Conservation (phyloP, 1,140 invertebrate genomes). For the Diuraphis noxia region DNA sequence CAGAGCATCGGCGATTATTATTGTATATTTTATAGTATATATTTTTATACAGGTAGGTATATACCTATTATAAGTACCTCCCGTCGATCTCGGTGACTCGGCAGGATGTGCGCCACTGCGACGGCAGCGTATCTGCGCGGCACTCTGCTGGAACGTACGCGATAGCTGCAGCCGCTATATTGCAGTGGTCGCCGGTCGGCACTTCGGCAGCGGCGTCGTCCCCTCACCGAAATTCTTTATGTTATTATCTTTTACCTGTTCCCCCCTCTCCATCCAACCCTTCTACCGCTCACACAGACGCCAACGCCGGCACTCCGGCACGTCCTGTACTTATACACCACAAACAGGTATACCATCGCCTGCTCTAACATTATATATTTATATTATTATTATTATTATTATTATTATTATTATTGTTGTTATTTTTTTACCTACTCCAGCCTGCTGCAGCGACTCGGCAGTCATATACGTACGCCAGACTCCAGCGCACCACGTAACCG, state of each 20-base stretch:
- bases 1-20: background rate
- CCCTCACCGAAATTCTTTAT: conserved; percentile 43
- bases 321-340: background rate
- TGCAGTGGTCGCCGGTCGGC: no score
- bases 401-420: background rate
- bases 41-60: background rate
- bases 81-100: background rate
- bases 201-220: background rate
- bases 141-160: background rate
- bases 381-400: background rate
- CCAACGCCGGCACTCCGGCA: background rate
- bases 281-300: background rate
- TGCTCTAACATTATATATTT: background rate
- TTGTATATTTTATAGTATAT: background rate
- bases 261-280: background rate
- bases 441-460: background rate
- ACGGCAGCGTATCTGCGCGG: background rate
- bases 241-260: conserved; percentile 25
- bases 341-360: background rate
- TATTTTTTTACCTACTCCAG: background rate
- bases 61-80: background rate
- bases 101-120: background rate
- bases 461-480: background rate
- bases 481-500: background rate
- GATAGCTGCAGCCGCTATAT: no score